A percentile compares a stretch with the other conserved stretches of the same genome.
phyloP scores from a whole-genome alignment of 53 echinoderm and acorn worm species.

The Henricia sp. region DNA sequence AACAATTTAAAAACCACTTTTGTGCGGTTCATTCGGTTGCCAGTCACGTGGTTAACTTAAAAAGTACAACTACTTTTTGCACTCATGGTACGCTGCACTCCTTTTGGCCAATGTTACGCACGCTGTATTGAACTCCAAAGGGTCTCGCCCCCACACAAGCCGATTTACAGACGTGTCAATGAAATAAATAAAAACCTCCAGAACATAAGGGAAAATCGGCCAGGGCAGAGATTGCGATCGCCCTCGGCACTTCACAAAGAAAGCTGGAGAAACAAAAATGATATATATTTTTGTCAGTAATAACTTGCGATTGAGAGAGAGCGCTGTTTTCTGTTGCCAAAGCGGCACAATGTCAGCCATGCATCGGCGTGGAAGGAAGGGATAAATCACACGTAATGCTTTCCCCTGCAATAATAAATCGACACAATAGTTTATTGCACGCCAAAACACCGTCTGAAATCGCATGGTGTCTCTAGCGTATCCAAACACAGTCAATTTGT shows the following conservation, averaged over 20 bases:
- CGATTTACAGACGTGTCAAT: conserved; percentile 19
- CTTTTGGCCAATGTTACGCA: conserved; percentile 22
- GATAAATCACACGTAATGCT: background rate
- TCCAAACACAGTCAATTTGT: background rate
- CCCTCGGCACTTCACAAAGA: conserved; percentile 18
- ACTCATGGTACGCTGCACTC: no score
- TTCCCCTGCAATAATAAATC: background rate
- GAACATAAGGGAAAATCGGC: background rate
- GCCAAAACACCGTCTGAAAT: conserved; percentile 7
- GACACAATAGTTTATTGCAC: background rate
- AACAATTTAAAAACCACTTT: no score
- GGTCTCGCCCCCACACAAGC: background rate
- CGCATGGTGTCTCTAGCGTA: background rate
- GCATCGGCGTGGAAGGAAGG: conserved; percentile 21
- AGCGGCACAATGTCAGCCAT: background rate
- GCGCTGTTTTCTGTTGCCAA: conserved; percentile 29
- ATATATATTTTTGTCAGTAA: conserved; percentile 52
- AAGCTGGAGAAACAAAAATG: background rate
- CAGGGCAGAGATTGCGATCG: conserved; percentile 38
- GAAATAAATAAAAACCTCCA: background rate
- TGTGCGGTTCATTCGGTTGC: no score
- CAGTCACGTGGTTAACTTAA: no score
- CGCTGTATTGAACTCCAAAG: conserved; percentile 17
- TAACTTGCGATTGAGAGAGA: background rate
- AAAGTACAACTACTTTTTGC: no score